These are phyloP conservation scores for Erannis defoliaria DNA, from an alignment of 2,888 invertebrate genomes.

Conservation along the genomic window DNA sequence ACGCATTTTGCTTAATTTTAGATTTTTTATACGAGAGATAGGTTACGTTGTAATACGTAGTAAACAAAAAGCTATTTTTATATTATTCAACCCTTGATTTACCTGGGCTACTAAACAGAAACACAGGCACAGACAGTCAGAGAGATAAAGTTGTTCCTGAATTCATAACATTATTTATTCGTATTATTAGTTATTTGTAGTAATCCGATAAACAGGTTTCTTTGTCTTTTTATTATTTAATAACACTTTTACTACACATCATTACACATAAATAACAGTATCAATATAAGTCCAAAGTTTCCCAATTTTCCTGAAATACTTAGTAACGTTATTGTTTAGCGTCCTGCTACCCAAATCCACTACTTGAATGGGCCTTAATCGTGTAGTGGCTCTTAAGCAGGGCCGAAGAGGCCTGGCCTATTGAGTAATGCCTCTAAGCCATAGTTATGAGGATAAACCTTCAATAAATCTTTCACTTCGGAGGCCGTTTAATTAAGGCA, in stretches of 20 bases:
- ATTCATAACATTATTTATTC: too few relatives aligned
- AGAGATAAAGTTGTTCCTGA: too few relatives aligned
- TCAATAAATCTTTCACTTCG: constrained; percentile 84
- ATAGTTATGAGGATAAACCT: constrained; percentile 84
- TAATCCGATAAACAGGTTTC: too few relatives aligned
- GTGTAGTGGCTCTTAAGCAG: constrained; percentile 54
- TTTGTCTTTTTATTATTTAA: neutral
- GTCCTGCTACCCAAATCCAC: constrained; percentile 46
- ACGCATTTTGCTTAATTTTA: too few relatives aligned
- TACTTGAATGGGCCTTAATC: constrained; percentile 59
- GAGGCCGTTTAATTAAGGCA: constrained; percentile 79
- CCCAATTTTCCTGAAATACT: constrained; percentile 23
- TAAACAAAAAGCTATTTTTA: too few relatives aligned
- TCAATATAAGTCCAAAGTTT: constrained; percentile 20
- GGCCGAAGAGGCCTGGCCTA: constrained; percentile 59
- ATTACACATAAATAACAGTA: constrained; percentile 5
- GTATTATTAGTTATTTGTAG: too few relatives aligned
- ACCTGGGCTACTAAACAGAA: too few relatives aligned
- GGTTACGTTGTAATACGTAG: too few relatives aligned
- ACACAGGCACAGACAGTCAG: too few relatives aligned
- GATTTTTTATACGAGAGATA: too few relatives aligned
- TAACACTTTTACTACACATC: neutral
- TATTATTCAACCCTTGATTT: too few relatives aligned
- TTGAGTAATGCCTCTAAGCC: constrained; percentile 77
- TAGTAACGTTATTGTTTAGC: constrained; percentile 43